phyloP scores from a whole-genome alignment of 2,888 invertebrate genomes.

The Eurois occulta region DNA sequence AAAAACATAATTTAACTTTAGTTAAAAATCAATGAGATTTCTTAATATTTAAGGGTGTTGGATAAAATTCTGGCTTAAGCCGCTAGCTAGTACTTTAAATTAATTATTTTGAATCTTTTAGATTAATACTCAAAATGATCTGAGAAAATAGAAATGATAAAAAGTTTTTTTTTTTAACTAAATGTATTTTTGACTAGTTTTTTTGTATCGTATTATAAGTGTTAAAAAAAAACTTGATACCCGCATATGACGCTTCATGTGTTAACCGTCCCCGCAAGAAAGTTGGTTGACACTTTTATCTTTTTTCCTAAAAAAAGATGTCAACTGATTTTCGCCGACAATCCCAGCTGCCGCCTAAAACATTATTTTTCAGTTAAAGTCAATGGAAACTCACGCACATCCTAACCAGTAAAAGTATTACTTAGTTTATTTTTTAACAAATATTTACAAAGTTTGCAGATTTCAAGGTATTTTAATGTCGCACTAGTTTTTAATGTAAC shows the following conservation, averaged over 20 bases:
- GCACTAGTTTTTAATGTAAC: constrained; percentile 61
- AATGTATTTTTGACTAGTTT: not conserved
- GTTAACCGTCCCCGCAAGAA: constrained; percentile 50
- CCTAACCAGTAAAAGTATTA: constrained; percentile 14
- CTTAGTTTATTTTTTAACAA: constrained; percentile 37
- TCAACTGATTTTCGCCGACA: constrained; percentile 38
- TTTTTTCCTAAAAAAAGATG: constrained; percentile 37
- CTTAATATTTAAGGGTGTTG: constrained; percentile 33
- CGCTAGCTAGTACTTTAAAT: not conserved
- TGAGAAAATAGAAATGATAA: not conserved
- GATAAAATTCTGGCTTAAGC: constrained; percentile 6
- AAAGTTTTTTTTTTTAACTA: not conserved
- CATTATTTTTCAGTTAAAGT: constrained; percentile 56
- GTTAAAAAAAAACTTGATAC: constrained; percentile 33
- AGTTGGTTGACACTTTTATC: constrained; percentile 27
- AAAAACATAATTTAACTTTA: no score
- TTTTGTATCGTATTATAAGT: not conserved
- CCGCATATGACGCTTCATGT: constrained; percentile 49
- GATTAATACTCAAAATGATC: not conserved
- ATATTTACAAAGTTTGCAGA: constrained; percentile 37
- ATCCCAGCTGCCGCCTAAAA: constrained; percentile 46
- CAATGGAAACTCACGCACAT: constrained; percentile 27
- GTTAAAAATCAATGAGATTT: constrained; percentile 11
- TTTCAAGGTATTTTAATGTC: constrained; percentile 68
- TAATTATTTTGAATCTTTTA: not conserved